Conservation (phyloP, 1,140 invertebrate species). For the Lepidurus arcticus region DNA sequence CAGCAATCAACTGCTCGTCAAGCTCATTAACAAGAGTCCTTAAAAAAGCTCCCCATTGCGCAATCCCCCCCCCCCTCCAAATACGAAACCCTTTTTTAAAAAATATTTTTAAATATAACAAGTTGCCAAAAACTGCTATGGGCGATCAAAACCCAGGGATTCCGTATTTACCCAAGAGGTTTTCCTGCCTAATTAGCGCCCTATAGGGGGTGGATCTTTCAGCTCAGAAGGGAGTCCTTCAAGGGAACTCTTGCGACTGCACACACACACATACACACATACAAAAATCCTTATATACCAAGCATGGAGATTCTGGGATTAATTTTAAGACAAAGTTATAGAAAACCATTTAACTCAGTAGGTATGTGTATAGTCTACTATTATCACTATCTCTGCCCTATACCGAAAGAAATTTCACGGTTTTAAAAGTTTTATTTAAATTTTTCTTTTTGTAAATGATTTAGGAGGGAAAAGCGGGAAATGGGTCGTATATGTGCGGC, state of each 20-base stretch:
- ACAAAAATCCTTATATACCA: too few relatives aligned
- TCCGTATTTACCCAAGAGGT: conserved; percentile 21
- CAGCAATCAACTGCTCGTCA: conserved; percentile 3
- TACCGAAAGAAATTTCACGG: too few relatives aligned
- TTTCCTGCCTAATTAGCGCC: conserved; percentile 3
- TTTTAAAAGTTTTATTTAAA: background rate
- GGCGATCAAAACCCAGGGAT: conserved; percentile 8
- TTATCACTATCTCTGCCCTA: too few relatives aligned
- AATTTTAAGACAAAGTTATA: too few relatives aligned
- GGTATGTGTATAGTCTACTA: too few relatives aligned
- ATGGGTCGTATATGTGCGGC: background rate
- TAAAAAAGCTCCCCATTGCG: background rate
- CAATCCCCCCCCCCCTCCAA: background rate
- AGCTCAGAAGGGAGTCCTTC: background rate
- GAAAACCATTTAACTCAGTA: too few relatives aligned
- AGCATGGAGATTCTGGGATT: too few relatives aligned
- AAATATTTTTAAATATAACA: background rate
- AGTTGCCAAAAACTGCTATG: background rate
- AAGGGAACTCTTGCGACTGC: background rate
- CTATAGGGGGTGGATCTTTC: background rate
- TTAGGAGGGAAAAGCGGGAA: background rate
- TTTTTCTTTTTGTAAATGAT: background rate
- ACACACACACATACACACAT: too few relatives aligned
- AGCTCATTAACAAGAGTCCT: background rate
- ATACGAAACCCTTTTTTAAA: too few relatives aligned